Conservation (phyloP, 2,888 invertebrate species). For the Xestia ashworthii region DNA sequence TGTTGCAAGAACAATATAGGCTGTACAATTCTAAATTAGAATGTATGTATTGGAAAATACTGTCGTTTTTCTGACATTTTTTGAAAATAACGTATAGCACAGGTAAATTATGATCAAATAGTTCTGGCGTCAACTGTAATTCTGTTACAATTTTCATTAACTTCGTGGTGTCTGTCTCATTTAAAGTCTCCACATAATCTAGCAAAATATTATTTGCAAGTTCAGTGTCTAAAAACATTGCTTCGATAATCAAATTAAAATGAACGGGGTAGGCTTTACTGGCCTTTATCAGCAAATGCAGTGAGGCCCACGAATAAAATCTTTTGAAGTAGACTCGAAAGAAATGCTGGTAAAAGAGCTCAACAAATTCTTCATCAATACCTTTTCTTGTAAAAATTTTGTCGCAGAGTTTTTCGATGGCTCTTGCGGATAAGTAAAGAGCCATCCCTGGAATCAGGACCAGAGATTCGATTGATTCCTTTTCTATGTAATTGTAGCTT, state of each 20-base stretch:
- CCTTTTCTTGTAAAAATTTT: constrained; percentile 35
- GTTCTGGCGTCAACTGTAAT: background rate
- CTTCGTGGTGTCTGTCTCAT: constrained; percentile 16
- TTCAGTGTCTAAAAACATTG: constrained; percentile 19
- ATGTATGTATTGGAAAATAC: constrained; percentile 21
- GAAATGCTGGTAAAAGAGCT: constrained; percentile 39
- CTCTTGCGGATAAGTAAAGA: constrained; percentile 15
- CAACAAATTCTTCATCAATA: constrained; percentile 32
- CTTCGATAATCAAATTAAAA: constrained; percentile 20
- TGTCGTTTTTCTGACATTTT: constrained; percentile 26
- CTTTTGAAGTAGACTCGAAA: constrained; percentile 33
- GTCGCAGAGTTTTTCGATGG: constrained; percentile 37
- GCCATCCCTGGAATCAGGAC: constrained; percentile 40
- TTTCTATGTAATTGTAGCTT: constrained; percentile 34
- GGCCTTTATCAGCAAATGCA: constrained; percentile 52
- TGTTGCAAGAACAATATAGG: constrained; percentile 27
- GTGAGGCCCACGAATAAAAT: constrained; percentile 47
- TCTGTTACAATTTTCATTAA: constrained; percentile 26
- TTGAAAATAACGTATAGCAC: constrained; percentile 41
- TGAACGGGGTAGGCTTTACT: constrained; percentile 40
- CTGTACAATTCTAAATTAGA: constrained; percentile 13
- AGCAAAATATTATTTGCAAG: constrained; percentile 33
- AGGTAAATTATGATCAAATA: constrained; percentile 27
- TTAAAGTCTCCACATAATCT: constrained; percentile 46
- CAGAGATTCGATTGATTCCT: constrained; percentile 14